These are phyloP conservation scores for Miltochrista miniata DNA, from an alignment of 2,888 invertebrate species.

Conservation along the genomic window DNA sequence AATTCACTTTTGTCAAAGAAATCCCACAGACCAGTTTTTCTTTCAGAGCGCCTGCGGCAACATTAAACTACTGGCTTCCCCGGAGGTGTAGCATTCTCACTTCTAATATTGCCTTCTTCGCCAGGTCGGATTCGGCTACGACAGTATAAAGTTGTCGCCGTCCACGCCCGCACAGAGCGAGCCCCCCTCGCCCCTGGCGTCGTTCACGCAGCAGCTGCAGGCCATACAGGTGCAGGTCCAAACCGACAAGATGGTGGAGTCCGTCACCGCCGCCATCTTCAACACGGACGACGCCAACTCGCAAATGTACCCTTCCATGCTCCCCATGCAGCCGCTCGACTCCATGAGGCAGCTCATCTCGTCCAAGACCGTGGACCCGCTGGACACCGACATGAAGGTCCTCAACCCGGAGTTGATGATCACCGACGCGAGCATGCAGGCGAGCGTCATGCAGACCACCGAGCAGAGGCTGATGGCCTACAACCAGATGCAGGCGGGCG, in stretches of 20 bases:
- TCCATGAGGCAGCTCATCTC: constrained; percentile 61
- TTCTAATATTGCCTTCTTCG: neutral
- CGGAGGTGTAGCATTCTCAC: too few species aligned
- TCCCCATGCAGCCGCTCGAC: constrained; percentile 44
- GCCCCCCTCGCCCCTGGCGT: constrained; percentile 64
- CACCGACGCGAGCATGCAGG: constrained; percentile 48
- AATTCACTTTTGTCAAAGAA: too few species aligned
- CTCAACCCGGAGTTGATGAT: constrained; percentile 65
- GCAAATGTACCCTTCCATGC: constrained; percentile 63
- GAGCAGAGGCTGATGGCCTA: constrained; percentile 57
- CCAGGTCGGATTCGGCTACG: constrained; percentile 70
- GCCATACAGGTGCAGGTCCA: constrained; percentile 78
- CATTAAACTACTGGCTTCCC: too few species aligned
- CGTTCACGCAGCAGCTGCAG: constrained; percentile 76
- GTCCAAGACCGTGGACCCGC: constrained; percentile 49
- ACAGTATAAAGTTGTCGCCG: constrained; percentile 82
- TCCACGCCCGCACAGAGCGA: constrained; percentile 60
- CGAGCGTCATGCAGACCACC: constrained; percentile 38
- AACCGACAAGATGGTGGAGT: constrained; percentile 81
- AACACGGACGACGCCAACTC: constrained; percentile 65
- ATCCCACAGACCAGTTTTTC: too few species aligned
- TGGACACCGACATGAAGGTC: constrained; percentile 62
- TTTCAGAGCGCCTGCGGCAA: too few species aligned
- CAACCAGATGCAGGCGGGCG: constrained; percentile 47
- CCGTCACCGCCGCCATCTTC: constrained; percentile 78